Conservation (phyloP, 2,888 invertebrate genomes). For the Gortyna flavago region DNA sequence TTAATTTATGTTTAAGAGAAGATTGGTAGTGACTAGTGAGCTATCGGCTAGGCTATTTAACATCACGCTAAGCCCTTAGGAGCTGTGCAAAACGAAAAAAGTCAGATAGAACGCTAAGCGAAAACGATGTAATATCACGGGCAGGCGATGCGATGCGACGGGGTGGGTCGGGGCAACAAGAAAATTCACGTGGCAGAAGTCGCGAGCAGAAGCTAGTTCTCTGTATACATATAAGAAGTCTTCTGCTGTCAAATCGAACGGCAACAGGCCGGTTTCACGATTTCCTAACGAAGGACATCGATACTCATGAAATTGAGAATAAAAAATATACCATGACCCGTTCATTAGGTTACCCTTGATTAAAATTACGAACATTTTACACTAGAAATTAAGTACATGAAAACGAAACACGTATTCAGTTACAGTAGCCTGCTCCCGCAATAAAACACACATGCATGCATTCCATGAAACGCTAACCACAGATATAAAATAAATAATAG, state of each 20-base stretch:
- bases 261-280: background rate
- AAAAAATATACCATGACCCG: background rate
- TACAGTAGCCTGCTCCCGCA: slow-evolving; percentile 31
- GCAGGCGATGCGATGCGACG: too few relatives aligned
- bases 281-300: background rate
- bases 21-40: background rate
- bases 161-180: too few relatives aligned
- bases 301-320: background rate
- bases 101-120: too few relatives aligned
- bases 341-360: slow-evolving; percentile 7
- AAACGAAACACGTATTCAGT: slow-evolving; percentile 32
- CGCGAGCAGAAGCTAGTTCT: too few relatives aligned
- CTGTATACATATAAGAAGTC: too few relatives aligned
- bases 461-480: slow-evolving; percentile 18
- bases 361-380: slow-evolving; percentile 33
- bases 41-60: background rate
- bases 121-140: too few relatives aligned
- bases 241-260: background rate
- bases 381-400: slow-evolving; percentile 20
- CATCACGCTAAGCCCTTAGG: too few relatives aligned
- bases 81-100: too few relatives aligned
- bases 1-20: background rate
- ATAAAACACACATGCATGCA: slow-evolving; percentile 7
- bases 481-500: slow-evolving; percentile 10
- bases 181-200: too few relatives aligned